Evolutionary conservation across 53 echinoderm and acorn worm genomes (phyloP).

Genomic region (Stichopus horrens): DNA sequence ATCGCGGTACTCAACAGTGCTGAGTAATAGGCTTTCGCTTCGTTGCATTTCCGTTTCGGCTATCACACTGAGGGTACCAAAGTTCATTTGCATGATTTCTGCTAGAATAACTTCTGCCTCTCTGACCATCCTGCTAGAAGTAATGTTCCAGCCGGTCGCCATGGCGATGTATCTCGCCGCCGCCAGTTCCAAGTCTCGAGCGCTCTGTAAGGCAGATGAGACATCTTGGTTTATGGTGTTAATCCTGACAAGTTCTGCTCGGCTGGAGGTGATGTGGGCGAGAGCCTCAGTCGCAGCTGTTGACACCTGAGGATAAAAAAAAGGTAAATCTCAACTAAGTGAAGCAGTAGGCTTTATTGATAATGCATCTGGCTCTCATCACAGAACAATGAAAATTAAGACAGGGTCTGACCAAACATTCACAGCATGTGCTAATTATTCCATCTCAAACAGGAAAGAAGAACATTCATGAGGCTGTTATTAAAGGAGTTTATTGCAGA

Average conservation of each 20-base stretch:
- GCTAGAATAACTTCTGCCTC: not conserved
- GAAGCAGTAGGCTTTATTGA: too few relatives aligned
- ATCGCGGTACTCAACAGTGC: not conserved
- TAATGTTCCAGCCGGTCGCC: slow-evolving; percentile 1
- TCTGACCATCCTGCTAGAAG: not conserved
- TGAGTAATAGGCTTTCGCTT: not conserved
- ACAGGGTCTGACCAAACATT: too few relatives aligned
- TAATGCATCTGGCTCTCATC: too few relatives aligned
- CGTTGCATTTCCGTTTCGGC: not conserved
- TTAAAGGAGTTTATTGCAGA: too few relatives aligned
- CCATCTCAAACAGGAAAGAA: too few relatives aligned
- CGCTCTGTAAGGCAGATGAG: not conserved
- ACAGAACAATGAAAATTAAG: too few relatives aligned
- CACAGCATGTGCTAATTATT: too few relatives aligned
- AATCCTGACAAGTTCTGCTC: not conserved
- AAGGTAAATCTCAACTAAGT: not conserved
- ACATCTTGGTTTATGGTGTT: not conserved
- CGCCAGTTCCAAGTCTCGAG: not conserved
- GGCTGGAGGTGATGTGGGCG: not conserved
- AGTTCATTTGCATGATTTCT: not conserved
- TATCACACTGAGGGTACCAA: not conserved
- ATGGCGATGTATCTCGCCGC: not conserved
- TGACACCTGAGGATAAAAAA: not conserved
- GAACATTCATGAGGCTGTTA: too few relatives aligned
- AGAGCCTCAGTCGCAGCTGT: not conserved